Base-by-base conservation (phyloP, 2,113 vertebrate species). In the Odocoileus virginianus region DNA sequence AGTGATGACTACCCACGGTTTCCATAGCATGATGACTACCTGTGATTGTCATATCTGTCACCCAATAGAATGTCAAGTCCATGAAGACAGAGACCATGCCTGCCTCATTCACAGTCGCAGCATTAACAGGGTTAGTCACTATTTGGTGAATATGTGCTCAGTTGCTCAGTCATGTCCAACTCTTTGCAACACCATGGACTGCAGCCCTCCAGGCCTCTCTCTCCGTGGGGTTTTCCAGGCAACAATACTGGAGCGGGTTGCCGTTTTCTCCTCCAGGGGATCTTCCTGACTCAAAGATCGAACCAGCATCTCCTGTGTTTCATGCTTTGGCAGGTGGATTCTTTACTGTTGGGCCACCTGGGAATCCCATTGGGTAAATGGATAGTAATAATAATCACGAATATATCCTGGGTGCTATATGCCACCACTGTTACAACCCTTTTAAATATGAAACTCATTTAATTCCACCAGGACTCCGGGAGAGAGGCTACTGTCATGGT, bases 131-230 rank as follows among this genome's bases (percentile, higher is more conserved):
- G 4, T 7, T 82, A 7, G 50, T 57, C 5, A 23, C 64, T 67
- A 4, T 82, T 57, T 47, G 76, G 50, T 16, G 36, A 94, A 16
- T 36, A 71, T 14, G 36, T 14, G 36, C 12, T 76, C 3, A 76
- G 36, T 14, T 0, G 23, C 11, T 27, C 71, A 76, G 71, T 76
- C 71, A 4, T 0, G 1, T 43, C 71, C 23, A 14, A 4, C 36
- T 76, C 71, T 43, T 43, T 27, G 12, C 21, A 14, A 25, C 36
- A 1, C 6, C 11, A 27, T 27, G 71, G 15, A 4, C 36, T 43
- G 36, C 6, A 76, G 36, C 36, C 71, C 71, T 7, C 36, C 71
- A 76, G 36, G 71, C 36, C 12, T 23, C 23, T 76, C 36, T 76
- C 11, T 76, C 71, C 71, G 7, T 27, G 36, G 71, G 23, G 36